Conservation (phyloP, 2,113 vertebrate species). For the Anhinga anhinga region DNA sequence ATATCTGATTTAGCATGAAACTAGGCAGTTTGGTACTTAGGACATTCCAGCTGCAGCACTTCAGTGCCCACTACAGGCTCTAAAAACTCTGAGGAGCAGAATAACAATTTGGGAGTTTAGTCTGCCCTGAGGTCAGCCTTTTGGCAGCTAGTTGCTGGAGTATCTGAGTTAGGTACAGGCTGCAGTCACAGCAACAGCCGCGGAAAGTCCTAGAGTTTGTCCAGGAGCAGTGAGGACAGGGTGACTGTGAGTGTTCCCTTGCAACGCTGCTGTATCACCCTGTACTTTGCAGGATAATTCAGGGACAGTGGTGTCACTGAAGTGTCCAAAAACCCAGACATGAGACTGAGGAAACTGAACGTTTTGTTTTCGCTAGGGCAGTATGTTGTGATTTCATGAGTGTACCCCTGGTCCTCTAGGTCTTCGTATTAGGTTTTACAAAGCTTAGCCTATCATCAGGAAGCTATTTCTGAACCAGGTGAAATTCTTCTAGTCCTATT, state of each 20-base stretch:
- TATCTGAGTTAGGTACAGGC: background rate
- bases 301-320: background rate
- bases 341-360: rapidly evolving
- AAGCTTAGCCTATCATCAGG: background rate
- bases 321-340: background rate
- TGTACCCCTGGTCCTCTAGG: background rate
- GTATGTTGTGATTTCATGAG: background rate
- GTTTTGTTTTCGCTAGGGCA: rapidly evolving
- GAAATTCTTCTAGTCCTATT: background rate
- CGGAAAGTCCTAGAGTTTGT: background rate
- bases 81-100: background rate
- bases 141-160: background rate
- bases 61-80: background rate
- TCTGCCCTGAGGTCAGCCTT: background rate
- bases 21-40: background rate
- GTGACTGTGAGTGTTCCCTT: background rate
- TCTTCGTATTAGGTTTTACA: background rate
- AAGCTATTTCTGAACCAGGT: background rate
- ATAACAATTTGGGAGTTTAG: background rate
- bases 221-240: background rate
- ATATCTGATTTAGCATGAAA: background rate
- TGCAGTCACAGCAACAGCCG: background rate
- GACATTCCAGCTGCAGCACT: background rate
- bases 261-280: background rate
- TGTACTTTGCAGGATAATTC: background rate